A percentile compares a stretch with the other conserved stretches of the same genome.
Evolutionary conservation across 2,797 vertebrate species (phyloP).

Genomic region (Cirrhinus molitorella): DNA sequence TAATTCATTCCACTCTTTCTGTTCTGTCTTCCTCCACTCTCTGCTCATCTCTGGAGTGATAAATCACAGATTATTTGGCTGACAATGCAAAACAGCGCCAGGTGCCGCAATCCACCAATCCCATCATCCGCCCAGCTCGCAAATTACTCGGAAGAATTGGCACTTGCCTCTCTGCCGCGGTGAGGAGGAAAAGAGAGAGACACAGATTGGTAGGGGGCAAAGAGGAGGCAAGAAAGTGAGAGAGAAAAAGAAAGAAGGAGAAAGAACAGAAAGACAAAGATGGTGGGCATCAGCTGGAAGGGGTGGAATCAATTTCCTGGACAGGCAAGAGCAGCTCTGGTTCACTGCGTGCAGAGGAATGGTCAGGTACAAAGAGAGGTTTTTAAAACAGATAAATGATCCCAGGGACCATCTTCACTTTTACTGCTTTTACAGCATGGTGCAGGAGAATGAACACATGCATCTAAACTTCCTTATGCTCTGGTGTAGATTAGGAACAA

Average conservation of each 20-base stretch:
- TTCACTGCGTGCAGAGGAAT: slow-evolving; percentile 33
- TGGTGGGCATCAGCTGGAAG: slow-evolving; percentile 49
- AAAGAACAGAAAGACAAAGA: slow-evolving; percentile 19
- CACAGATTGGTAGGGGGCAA: slow-evolving; percentile 29
- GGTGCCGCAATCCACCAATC: slow-evolving; percentile 59
- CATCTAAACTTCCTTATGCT: background rate
- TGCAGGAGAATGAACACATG: background rate
- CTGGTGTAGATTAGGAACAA: background rate
- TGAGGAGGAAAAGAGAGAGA: slow-evolving; percentile 14
- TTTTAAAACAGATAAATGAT: slow-evolving; percentile 42
- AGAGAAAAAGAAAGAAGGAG: background rate
- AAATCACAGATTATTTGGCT: slow-evolving; percentile 66
- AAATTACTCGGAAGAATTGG: slow-evolving; percentile 64
- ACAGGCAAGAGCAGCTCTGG: slow-evolving; percentile 29
- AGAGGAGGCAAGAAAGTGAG: slow-evolving; percentile 12
- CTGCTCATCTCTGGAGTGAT: slow-evolving; percentile 53
- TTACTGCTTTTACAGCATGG: background rate
- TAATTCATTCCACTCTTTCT: background rate
- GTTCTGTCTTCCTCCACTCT: slow-evolving; percentile 24
- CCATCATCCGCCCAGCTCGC: slow-evolving; percentile 54
- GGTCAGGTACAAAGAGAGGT: slow-evolving; percentile 17
- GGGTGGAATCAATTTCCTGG: slow-evolving; percentile 42
- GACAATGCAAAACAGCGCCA: slow-evolving; percentile 65
- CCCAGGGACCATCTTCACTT: slow-evolving; percentile 1
- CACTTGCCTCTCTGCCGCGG: slow-evolving; percentile 48